Percentiles rank a stretch among this genome's conserved stretches.
Evolutionary conservation across 2,113 vertebrate species (phyloP).

Genomic region (Pseudorhombus dupliciocellatus): DNA sequence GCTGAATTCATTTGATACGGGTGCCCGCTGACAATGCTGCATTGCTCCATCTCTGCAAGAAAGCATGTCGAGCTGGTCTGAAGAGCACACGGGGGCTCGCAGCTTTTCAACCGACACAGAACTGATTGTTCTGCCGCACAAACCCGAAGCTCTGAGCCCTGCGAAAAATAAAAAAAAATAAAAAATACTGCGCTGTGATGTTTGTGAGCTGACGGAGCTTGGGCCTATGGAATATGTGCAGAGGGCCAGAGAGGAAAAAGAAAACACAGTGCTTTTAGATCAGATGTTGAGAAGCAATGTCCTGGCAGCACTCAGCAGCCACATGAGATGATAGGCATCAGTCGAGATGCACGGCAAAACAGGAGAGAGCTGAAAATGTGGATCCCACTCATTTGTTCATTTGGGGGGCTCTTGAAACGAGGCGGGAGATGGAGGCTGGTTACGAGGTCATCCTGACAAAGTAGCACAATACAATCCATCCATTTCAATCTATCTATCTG

Average conservation of each 20-base stretch:
- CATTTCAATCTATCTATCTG: conserved; percentile 16
- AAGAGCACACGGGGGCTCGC: conserved; percentile 52
- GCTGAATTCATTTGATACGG: conserved; percentile 81
- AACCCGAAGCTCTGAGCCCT: conserved; percentile 48
- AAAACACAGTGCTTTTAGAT: neutral
- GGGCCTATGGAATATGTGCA: neutral
- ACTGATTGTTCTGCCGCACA: conserved; percentile 40
- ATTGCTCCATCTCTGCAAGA: conserved; percentile 68
- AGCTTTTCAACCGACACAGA: conserved; percentile 38
- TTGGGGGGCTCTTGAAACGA: conserved; percentile 50
- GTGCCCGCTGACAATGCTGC: conserved; percentile 76
- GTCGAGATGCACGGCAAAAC: conserved; percentile 30
- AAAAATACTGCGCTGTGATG: neutral
- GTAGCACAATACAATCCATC: conserved; percentile 3
- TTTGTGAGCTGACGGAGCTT: neutral
- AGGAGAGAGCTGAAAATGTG: conserved; percentile 52
- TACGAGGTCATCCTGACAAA: conserved; percentile 71
- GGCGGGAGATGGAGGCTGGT: conserved; percentile 50
- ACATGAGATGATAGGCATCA: conserved; percentile 27
- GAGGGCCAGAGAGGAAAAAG: neutral
- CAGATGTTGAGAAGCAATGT: neutral
- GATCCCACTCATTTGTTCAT: conserved; percentile 61
- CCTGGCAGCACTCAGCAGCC: neutral
- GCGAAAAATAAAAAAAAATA: neutral
- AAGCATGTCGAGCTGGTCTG: conserved; percentile 65